A percentile compares a stretch with the other conserved stretches of the same genome.
Conservation (phyloP, 1,140 invertebrate genomes). For the Hypothenemus hampei region DNA sequence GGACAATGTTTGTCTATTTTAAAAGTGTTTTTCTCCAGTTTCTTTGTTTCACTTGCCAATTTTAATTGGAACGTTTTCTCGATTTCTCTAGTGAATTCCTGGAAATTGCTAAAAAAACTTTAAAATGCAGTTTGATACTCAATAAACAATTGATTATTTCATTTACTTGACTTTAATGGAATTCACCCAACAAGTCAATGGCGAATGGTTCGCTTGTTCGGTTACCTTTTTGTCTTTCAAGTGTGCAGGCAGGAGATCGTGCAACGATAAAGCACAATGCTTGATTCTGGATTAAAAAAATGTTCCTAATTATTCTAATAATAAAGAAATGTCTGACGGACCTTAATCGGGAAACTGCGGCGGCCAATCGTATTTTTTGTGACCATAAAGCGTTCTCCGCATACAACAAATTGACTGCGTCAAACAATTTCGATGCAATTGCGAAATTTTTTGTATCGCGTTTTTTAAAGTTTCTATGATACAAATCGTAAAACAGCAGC, state of each 20-base stretch:
- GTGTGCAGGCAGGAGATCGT: slow-evolving; percentile 62
- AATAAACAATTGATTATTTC: too few species aligned
- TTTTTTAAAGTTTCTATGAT: slow-evolving; percentile 53
- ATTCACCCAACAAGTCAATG: slow-evolving; percentile 72
- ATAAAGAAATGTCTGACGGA: background rate
- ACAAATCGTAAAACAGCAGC: slow-evolving; percentile 59
- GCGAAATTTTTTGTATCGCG: slow-evolving; percentile 42
- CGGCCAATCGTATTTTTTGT: slow-evolving; percentile 60
- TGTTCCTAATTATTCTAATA: background rate
- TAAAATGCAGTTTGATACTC: background rate
- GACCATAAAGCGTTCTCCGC: slow-evolving; percentile 59
- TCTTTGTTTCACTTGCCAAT: slow-evolving; percentile 36
- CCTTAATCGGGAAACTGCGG: slow-evolving; percentile 58
- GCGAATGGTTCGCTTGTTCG: slow-evolving; percentile 53
- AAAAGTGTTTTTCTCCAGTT: slow-evolving; percentile 51
- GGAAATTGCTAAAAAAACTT: slow-evolving; percentile 31
- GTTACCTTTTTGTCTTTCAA: slow-evolving; percentile 60
- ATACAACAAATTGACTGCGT: slow-evolving; percentile 46
- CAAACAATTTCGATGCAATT: slow-evolving; percentile 45
- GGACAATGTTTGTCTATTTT: slow-evolving; percentile 67
- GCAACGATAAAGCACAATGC: slow-evolving; percentile 60
- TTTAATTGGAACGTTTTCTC: slow-evolving; percentile 25
- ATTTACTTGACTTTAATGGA: slow-evolving; percentile 60
- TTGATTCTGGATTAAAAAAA: slow-evolving; percentile 51
- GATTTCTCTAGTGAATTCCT: slow-evolving; percentile 31